These are phyloP conservation scores for Trichomalopsis sarcophagae DNA, from an alignment of 1,140 invertebrate species.

Conservation along the genomic window DNA sequence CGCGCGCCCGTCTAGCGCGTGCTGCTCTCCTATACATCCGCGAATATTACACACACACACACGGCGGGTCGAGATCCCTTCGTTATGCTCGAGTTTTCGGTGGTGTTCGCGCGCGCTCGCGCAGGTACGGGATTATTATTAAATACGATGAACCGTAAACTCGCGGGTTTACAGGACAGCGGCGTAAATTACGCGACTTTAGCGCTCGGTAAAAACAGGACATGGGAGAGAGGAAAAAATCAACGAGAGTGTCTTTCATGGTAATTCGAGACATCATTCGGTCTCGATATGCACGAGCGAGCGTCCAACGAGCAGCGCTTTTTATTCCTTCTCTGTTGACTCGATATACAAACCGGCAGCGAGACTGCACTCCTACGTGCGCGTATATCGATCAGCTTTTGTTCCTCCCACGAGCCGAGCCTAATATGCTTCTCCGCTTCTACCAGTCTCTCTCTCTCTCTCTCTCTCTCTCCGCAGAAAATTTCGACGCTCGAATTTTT, in stretches of 20 bases:
- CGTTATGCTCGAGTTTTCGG: not conserved
- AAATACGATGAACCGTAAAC: not conserved
- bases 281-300: conserved; percentile 34
- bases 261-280: conserved; percentile 6
- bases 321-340: conserved; percentile 6
- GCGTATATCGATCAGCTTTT: conserved; percentile 45
- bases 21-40: not conserved
- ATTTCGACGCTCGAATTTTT: not conserved
- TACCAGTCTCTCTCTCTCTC: not conserved
- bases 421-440: not conserved
- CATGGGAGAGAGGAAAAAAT: not conserved
- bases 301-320: not conserved
- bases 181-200: not conserved
- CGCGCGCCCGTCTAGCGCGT: not conserved
- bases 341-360: not conserved
- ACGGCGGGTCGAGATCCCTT: not conserved
- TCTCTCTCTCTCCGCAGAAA: not conserved
- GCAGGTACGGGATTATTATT: not conserved
- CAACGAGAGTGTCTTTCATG: not conserved
- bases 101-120: not conserved
- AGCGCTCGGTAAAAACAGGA: not conserved
- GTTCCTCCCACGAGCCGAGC: conserved; percentile 28
- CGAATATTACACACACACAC: not conserved
- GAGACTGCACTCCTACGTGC: not conserved
- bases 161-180: not conserved